Evolutionary conservation across 2,113 vertebrate species (phyloP), one percentile per base, ranked within the genome.

Genomic region (Lota lota): DNA sequence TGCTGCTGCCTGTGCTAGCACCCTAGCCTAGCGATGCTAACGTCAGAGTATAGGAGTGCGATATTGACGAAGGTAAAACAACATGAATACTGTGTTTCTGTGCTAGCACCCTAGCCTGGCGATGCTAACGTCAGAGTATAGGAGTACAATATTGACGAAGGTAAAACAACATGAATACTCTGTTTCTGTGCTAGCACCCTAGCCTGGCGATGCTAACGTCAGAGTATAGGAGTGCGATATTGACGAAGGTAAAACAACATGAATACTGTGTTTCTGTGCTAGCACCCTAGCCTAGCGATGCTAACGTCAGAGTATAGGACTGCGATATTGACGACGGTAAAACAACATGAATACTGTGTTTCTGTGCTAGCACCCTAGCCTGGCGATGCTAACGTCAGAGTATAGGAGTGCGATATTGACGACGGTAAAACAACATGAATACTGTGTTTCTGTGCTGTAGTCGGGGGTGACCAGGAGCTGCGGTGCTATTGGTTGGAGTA

Each of bases 401-500:
- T 56, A 56, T 56, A 15, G 11, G 16, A 16, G 8, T 56, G 15
- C 2, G 4, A 16, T 17, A 8, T 56, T 6, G 15, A 57, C 5
- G 61, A 33, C 1, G 2, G 28, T 33, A 6, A 33, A 33, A 33
- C 28, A 14, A 47, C 19, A 22, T 47, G 18, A 12, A 14, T 22
- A 28, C 19, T 16, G 58, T 53, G 61, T 72, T 50, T 56, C 22
- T 75, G 14, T 54, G 5, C 12, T 63, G 60, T 73, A 97, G 95
- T 96, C 19, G 94, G 93, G 1, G 92, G 94, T 5, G 91, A 92
- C 3, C 92, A 94, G 84, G 94, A 95, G 69, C 88, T 97, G 71
- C 92, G 82, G 18, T 88, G 86, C 18, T 96, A 96, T 86, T 97
- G 96, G 95, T 87, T 84, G 0, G 93, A 94, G 62, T 97, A 95